Percentiles rank a stretch among this genome's conserved stretches.
These are phyloP conservation scores for Spicauda simplicius DNA, from an alignment of 2,888 invertebrate genomes.

Conservation along the genomic window DNA sequence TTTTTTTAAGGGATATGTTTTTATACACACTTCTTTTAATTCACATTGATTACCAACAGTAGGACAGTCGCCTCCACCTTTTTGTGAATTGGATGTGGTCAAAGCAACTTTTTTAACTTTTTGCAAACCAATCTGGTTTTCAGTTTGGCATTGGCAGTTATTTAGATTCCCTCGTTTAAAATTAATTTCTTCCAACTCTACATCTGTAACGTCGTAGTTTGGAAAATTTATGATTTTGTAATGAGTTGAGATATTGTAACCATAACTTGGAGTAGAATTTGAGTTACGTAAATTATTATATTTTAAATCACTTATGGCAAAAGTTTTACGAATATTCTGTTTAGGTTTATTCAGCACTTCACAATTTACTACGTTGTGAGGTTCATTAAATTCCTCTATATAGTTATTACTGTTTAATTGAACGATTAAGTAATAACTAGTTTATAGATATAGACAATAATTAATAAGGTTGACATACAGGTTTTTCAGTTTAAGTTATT, in stretches of 20 bases:
- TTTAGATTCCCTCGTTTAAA: background rate
- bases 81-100: conserved; percentile 14
- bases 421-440: too few relatives aligned
- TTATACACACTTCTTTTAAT: conserved; percentile 9
- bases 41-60: conserved; percentile 1
- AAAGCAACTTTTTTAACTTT: conserved; percentile 19
- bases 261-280: background rate
- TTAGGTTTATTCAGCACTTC: background rate
- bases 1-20: too few relatives aligned
- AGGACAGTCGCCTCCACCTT: conserved; percentile 35
- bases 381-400: background rate
- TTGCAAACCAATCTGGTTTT: too few relatives aligned
- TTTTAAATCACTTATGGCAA: background rate
- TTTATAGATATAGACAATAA: too few relatives aligned
- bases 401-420: too few relatives aligned
- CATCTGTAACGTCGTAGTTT: conserved; percentile 11
- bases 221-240: conserved; percentile 24
- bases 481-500: too few relatives aligned
- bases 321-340: background rate
- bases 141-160: conserved; percentile 7
- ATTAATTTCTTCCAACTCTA: conserved; percentile 26
- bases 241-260: background rate
- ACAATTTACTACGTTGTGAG: background rate
- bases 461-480: too few relatives aligned
- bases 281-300: background rate